These are phyloP conservation scores for Notocelia uddmanniana DNA, from an alignment of 2,888 invertebrate genomes.

Conservation along the genomic window DNA sequence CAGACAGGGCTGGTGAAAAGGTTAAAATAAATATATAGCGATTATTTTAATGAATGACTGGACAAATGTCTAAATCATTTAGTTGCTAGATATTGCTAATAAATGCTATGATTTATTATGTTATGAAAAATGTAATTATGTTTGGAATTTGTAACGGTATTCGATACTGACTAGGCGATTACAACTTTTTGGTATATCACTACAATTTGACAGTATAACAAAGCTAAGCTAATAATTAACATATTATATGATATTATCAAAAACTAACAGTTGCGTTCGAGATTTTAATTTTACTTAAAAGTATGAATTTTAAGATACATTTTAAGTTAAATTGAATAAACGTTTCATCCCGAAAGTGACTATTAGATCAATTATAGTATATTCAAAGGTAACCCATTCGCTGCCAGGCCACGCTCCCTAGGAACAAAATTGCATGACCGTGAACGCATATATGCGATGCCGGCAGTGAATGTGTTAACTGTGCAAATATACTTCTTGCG, in stretches of 20 bases:
- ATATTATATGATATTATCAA: slow-evolving; percentile 3
- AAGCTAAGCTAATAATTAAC: slow-evolving; percentile 13
- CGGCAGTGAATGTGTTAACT: not conserved
- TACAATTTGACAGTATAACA: slow-evolving; percentile 28
- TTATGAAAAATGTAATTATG: not conserved
- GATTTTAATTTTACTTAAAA: too few species aligned
- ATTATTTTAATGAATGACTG: not conserved
- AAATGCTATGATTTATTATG: slow-evolving; percentile 40
- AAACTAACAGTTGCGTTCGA: not conserved
- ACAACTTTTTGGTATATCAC: slow-evolving; percentile 43
- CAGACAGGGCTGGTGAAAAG: not conserved
- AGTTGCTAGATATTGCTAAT: slow-evolving; percentile 19
- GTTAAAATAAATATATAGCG: not conserved
- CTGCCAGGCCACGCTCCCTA: too few species aligned
- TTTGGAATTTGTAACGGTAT: not conserved
- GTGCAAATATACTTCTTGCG: not conserved
- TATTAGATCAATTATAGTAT: not conserved
- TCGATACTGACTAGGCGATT: slow-evolving; percentile 43
- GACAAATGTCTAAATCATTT: not conserved
- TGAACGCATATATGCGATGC: too few species aligned
- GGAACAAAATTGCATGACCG: too few species aligned
- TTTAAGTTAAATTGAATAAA: too few species aligned
- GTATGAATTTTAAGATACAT: too few species aligned
- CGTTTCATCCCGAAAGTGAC: too few species aligned
- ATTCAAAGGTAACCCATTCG: too few species aligned